Conservation (phyloP, 1,140 invertebrate genomes). For the Macrobrachium rosenbergii region DNA sequence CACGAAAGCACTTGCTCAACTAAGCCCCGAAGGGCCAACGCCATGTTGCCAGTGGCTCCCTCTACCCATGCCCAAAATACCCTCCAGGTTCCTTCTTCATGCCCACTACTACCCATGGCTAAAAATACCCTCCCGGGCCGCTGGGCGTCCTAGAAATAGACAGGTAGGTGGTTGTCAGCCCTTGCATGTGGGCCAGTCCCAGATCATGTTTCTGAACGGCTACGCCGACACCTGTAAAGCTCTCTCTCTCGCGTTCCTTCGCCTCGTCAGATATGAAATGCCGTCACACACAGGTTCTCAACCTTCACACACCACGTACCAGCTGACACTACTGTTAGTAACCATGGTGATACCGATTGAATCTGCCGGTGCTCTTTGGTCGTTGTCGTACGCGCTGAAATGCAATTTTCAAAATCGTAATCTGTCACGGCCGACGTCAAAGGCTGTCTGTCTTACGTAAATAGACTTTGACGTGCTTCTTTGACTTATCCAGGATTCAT, state of each 20-base stretch:
- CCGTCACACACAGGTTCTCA: too few relatives aligned
- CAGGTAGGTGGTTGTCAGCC: slow-evolving; percentile 59
- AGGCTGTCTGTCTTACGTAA: too few relatives aligned
- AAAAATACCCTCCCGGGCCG: slow-evolving; percentile 46
- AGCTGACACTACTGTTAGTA: slow-evolving; percentile 53
- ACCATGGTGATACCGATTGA: slow-evolving; percentile 60
- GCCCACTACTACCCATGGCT: slow-evolving; percentile 62
- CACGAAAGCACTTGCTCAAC: slow-evolving; percentile 62
- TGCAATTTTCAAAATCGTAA: too few relatives aligned
- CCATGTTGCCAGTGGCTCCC: slow-evolving; percentile 58
- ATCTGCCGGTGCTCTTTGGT: slow-evolving; percentile 19
- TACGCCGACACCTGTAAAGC: background rate
- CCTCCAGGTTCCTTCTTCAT: slow-evolving; percentile 44
- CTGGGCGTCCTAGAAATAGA: slow-evolving; percentile 55
- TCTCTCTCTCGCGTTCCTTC: background rate
- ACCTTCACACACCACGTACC: background rate
- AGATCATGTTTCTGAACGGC: slow-evolving; percentile 57
- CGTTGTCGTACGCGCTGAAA: background rate
- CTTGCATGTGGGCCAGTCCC: slow-evolving; percentile 53
- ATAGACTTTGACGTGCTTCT: too few relatives aligned
- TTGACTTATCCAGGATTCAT: too few relatives aligned
- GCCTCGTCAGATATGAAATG: background rate
- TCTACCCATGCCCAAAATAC: slow-evolving; percentile 63
- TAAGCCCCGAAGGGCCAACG: slow-evolving; percentile 46
- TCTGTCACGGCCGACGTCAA: too few relatives aligned